Percentiles rank a stretch among this genome's conserved stretches.
phyloP scores from a whole-genome alignment of 1,140 invertebrate species.

The Nylanderia fulva region DNA sequence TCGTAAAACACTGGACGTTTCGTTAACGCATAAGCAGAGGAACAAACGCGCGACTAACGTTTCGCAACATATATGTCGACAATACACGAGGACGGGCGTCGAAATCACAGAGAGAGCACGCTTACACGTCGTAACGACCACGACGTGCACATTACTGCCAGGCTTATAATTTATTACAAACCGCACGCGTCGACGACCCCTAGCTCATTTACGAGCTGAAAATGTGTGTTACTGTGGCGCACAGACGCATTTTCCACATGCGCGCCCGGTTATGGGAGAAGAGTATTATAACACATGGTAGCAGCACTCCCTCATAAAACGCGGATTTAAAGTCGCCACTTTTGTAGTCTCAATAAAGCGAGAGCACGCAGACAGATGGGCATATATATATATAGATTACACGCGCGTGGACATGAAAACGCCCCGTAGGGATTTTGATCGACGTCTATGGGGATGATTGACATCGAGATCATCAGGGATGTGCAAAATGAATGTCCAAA shows the following conservation, averaged over 20 bases:
- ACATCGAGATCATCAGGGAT: background rate
- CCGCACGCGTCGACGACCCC: background rate
- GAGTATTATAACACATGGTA: background rate
- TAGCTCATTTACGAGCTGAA: slow-evolving; percentile 15
- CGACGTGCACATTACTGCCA: slow-evolving; percentile 34
- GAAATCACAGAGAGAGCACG: slow-evolving; percentile 6
- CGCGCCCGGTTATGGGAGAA: background rate
- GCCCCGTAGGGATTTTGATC: background rate
- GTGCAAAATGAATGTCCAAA: too few relatives aligned
- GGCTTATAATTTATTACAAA: slow-evolving; percentile 42
- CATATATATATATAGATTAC: background rate
- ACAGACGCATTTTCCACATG: background rate
- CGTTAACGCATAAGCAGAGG: background rate
- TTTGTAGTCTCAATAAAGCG: slow-evolving; percentile 28
- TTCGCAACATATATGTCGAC: background rate
- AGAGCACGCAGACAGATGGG: background rate
- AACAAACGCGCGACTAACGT: slow-evolving; percentile 8
- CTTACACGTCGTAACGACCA: background rate
- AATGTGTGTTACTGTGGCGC: slow-evolving; percentile 10
- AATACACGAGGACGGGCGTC: slow-evolving; percentile 6
- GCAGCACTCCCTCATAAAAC: slow-evolving; percentile 16
- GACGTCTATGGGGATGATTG: slow-evolving; percentile 15
- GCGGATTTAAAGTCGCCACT: slow-evolving; percentile 24
- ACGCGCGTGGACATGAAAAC: background rate
- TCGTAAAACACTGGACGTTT: background rate